Conservation (phyloP, 2,113 vertebrate species). For the Recurvirostra avosetta region DNA sequence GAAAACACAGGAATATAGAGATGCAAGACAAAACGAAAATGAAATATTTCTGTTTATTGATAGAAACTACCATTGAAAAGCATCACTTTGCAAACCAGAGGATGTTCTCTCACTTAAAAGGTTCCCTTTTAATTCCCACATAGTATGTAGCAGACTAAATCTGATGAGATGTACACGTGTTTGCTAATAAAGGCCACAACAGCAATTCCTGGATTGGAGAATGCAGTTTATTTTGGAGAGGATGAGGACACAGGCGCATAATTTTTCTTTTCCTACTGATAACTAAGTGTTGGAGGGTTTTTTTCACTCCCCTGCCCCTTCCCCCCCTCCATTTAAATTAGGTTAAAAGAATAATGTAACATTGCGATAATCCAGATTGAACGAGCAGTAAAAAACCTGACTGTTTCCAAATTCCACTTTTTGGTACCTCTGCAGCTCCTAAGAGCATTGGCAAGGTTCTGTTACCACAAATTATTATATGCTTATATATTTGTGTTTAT, state of each 20-base stretch:
- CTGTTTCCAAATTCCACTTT: not conserved
- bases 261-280: not conserved
- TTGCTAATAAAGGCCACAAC: not conserved
- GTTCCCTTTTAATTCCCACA: not conserved
- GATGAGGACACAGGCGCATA: not conserved
- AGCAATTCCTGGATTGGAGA: not conserved
- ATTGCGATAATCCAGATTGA: not conserved
- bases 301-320: not conserved
- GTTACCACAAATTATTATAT: not conserved
- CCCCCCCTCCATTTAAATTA: not conserved
- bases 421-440: not conserved
- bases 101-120: not conserved
- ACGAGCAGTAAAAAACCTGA: not conserved
- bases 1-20: not conserved
- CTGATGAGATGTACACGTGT: not conserved
- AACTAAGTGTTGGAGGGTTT: not conserved
- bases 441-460: not conserved
- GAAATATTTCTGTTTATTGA: not conserved
- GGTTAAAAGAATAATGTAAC: not conserved
- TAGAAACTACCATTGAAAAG: not conserved
- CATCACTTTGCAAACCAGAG: not conserved
- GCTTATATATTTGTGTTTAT: not conserved
- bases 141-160: not conserved
- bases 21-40: not conserved
- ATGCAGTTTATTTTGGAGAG: not conserved